Base-by-base conservation (phyloP, 2,888 invertebrate genomes). In the Lacanobia oleracea region DNA sequence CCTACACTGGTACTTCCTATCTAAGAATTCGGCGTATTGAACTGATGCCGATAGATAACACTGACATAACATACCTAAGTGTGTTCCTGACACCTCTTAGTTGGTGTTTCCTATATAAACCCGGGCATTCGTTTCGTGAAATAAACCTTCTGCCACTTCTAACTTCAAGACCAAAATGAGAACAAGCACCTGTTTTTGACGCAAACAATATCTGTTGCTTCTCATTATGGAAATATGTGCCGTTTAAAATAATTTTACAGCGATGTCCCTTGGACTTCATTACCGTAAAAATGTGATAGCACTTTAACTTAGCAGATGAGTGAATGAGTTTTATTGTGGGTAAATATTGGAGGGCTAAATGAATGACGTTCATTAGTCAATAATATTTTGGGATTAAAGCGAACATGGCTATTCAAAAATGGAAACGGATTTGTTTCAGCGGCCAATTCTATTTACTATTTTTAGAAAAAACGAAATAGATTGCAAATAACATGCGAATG, bases 161-260 rank as follows among this genome's bases (percentile, higher is more conserved):
- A 45, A 53, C 37, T 62, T n/a, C 1, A 45, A 69, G 37, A 67
- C 14, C 45, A 21, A 73, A 69, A 75, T 72, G 67, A 73, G 45
- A 63, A 45, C n/a, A 37, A 62, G 59, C 85, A 82, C 75, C 83
- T 86, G 79, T 72, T 86, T 84, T 79, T 75, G 77, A 82, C 72
- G 66, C 72, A 75, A 79, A 86, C 79, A 86, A 79, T 84, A 84
- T 82, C 69, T 79, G 82, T 82, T 79, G 77, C 75, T 53, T 61
- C 74, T 78, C 70, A 76, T 86, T 82, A 86, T 77, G 77, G 64
- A 82, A 86, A 81, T 81, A 68, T 74, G 56, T 73, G 72, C 14
- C 63, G 51, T 77, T 86, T 67, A 70, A 76, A 80, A 85, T 85
- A 63, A 85, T 84, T 76, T 76, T 60, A 76, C 63, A 63, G 56